Evolutionary conservation across 2,888 invertebrate species (phyloP), one percentile per base, ranked within the genome.

Genomic region (Acanthosepion pharaonis): DNA sequence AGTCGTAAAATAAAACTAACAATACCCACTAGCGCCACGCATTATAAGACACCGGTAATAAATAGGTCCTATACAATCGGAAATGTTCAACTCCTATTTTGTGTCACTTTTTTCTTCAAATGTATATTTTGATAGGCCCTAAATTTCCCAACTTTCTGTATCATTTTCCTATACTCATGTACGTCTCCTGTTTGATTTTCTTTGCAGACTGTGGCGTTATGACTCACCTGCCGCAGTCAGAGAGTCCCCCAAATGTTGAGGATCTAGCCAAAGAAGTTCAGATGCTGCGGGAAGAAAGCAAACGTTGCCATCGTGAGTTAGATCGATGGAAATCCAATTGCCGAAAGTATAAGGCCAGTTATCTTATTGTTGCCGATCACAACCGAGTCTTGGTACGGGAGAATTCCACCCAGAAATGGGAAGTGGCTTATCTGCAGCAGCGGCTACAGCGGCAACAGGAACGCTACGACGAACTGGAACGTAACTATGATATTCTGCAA

Each of bases 361-460:
- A 93, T 51, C 53, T 93, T 18, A 93, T 93, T 28, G 93, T 93
- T n/a, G 93, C 93, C 18, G 93, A 93, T 28, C 93, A 93, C 53
- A 93, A 93, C 28, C 93, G 93, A 5, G 93, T 93, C 4, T 28
- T 93, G 23, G 93, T 93, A 28, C 49, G 93, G 48, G 93, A 93
- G 33, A 93, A 93, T 33, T 93, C 93, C 28, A 93, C 93, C 49
- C 93, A 93, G 53, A 93, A 93, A 93, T 93, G 93, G 93, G 93
- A 93, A 53, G 51, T 93, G n/a, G 93, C 93, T 28, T 93, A 93
- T 28, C n/a, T 93, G 25, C 93, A 93, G 48, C 93, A 93, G 53
- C 51, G 93, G 48, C n/a, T 93, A 20, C 93, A 93, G 33, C 93
- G 93, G 23, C 93, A 93, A 93, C 93, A 93, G n/a, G 93, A 93